Evolutionary conservation across 1,140 invertebrate species (phyloP), one percentile per base, ranked within the genome.

Genomic region (Drosophila hydei): DNA sequence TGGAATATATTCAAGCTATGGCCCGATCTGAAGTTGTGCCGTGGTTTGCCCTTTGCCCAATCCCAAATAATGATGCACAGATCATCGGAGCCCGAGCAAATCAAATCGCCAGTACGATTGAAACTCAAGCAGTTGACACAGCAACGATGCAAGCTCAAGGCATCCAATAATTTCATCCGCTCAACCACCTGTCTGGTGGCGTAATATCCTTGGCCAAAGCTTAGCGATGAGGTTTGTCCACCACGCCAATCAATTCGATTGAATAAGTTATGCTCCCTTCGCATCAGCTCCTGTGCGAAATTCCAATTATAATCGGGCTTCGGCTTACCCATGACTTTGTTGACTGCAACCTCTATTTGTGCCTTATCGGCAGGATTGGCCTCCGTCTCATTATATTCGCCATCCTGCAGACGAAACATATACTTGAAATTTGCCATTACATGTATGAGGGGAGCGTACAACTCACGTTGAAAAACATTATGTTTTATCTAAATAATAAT

Each of bases 51-150:
- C 5, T 92, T 89, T 11, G 96, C 94, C 97, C 97, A 99, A 90
- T 99, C 95, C 98, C 98, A 99, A 18, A 99, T 92, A 25, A 96
- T 93, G 25, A 98, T 94, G 43, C 94, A 93, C 8, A 95, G 94
- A 93, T 99, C 98, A 93, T 99, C 97, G 0, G 97, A 98, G 4
- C 96, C 97, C 91, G 96, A 97, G 42, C 88, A 90, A 5, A 91
- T 43, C 9, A 91, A 11, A 38, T 91, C 79, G 79, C 94, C 94
- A 89, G 94, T 92, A 51, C 94, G 93, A 92, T 98, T 98, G 91
- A 99, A 99, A 92, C 97, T 95, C 38, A 99, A 93, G 45, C 96
- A 95, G 93, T 99, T 99, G 8, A 99, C 97, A 93, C 98, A 98
- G 42, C 97, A 97, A 80, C 93, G 92, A 92, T 99, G 97, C 71